Conservation (phyloP, 2,797 vertebrate species). For the Alauda arvensis region DNA sequence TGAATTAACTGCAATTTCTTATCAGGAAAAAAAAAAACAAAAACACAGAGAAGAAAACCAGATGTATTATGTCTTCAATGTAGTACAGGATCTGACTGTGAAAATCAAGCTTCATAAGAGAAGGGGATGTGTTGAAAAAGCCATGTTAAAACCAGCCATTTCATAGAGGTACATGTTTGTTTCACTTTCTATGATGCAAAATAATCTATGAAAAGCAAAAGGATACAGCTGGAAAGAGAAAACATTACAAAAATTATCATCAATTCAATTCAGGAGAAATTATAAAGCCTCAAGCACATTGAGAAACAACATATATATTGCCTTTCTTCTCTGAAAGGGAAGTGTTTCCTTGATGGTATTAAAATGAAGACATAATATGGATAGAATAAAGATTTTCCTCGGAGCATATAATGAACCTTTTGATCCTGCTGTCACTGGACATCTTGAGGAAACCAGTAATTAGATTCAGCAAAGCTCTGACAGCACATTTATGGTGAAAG, state of each 20-base stretch:
- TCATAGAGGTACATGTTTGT: not conserved
- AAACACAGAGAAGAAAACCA: not conserved
- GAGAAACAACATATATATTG: not conserved
- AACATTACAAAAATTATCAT: not conserved
- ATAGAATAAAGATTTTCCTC: constrained; percentile 6
- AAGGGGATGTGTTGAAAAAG: not conserved
- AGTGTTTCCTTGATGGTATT: not conserved
- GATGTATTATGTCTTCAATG: not conserved
- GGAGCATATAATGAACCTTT: constrained; percentile 10
- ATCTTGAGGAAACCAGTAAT: constrained; percentile 15
- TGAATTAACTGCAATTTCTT: not conserved
- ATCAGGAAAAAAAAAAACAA: not conserved
- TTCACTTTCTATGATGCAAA: not conserved
- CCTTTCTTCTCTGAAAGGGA: not conserved
- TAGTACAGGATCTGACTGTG: not conserved
- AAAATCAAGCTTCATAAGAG: not conserved
- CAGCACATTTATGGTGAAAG: not conserved
- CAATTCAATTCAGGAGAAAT: not conserved
- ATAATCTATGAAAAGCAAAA: not conserved
- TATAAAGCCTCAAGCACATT: not conserved
- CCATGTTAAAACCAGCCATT: not conserved
- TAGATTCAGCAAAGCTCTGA: constrained; percentile 15
- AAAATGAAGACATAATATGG: not conserved
- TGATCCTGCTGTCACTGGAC: constrained; percentile 6
- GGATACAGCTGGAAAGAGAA: not conserved